These are phyloP conservation scores for Palloptera scutellata DNA, from an alignment of 2,888 invertebrate genomes.

Conservation along the genomic window DNA sequence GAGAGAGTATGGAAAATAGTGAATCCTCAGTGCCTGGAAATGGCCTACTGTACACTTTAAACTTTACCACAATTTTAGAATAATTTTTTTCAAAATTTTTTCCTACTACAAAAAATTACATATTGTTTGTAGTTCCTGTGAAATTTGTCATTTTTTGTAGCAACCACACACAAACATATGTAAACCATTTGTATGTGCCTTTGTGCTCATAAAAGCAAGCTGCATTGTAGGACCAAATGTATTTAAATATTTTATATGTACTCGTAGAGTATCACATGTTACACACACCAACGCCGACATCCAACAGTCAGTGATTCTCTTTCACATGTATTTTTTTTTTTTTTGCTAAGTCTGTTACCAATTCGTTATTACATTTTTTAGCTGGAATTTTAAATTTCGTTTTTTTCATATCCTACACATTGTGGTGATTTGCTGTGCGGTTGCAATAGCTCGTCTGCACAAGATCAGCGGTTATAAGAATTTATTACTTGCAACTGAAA, in stretches of 20 bases:
- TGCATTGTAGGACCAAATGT: not conserved
- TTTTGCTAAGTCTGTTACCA: too few relatives aligned
- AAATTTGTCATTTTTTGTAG: not conserved
- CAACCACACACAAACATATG: not conserved
- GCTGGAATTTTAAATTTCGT: too few relatives aligned
- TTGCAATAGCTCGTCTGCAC: too few relatives aligned
- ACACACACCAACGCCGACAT: not conserved
- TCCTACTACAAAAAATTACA: not conserved
- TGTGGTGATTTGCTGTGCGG: too few relatives aligned
- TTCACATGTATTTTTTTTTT: too few relatives aligned
- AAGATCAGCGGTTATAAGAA: too few relatives aligned
- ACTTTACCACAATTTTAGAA: conserved; percentile 6
- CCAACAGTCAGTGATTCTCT: not conserved
- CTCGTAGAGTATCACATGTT: not conserved
- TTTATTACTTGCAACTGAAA: too few relatives aligned
- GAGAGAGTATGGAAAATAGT: too few relatives aligned
- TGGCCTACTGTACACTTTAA: not conserved
- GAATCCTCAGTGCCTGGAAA: too few relatives aligned
- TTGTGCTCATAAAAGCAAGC: not conserved
- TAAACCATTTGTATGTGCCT: not conserved
- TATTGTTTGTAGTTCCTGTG: not conserved
- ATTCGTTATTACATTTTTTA: too few relatives aligned
- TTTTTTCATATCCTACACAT: too few relatives aligned
- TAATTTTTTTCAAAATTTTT: not conserved
- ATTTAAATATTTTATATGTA: not conserved